phyloP scores from a whole-genome alignment of 1,140 invertebrate genomes.

The Neuroterus valhalla region DNA sequence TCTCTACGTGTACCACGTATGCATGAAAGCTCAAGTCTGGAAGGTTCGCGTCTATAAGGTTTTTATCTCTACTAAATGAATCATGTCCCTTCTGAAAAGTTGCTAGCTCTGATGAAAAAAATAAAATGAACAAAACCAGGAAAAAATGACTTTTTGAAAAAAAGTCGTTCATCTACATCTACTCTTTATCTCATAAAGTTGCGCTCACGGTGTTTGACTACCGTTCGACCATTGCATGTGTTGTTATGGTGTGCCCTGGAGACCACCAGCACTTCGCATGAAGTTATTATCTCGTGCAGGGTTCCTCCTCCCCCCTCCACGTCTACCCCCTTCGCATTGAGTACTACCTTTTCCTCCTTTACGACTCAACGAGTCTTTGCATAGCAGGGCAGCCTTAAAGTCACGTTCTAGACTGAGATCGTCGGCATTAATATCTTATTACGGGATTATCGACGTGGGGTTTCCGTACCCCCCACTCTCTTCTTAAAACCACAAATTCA shows the following conservation, averaged over 20 bases:
- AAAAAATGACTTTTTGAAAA: no score
- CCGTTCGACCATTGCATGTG: neutral
- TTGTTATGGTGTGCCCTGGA: slow-evolving; percentile 22
- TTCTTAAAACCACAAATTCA: neutral
- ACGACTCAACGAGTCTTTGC: slow-evolving; percentile 38
- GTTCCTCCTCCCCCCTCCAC: slow-evolving; percentile 22
- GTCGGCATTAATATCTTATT: slow-evolving; percentile 53
- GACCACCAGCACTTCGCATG: slow-evolving; percentile 53
- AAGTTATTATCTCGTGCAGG: slow-evolving; percentile 52
- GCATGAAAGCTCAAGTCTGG: no score
- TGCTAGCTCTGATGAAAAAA: no score
- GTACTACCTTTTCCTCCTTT: slow-evolving; percentile 30
- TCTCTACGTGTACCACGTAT: no score
- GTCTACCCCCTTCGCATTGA: neutral
- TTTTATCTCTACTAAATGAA: no score
- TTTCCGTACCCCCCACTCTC: slow-evolving; percentile 21
- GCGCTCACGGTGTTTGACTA: neutral
- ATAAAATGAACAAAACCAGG: no score
- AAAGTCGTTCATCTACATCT: neutral
- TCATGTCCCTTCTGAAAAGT: no score
- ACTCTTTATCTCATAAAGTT: neutral
- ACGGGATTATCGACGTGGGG: slow-evolving; percentile 47
- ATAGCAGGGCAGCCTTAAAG: slow-evolving; percentile 39
- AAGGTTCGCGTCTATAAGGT: no score
- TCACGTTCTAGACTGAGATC: slow-evolving; percentile 47